phyloP scores from a whole-genome alignment of 2,113 vertebrate species.

The Corynorhinus townsendii region DNA sequence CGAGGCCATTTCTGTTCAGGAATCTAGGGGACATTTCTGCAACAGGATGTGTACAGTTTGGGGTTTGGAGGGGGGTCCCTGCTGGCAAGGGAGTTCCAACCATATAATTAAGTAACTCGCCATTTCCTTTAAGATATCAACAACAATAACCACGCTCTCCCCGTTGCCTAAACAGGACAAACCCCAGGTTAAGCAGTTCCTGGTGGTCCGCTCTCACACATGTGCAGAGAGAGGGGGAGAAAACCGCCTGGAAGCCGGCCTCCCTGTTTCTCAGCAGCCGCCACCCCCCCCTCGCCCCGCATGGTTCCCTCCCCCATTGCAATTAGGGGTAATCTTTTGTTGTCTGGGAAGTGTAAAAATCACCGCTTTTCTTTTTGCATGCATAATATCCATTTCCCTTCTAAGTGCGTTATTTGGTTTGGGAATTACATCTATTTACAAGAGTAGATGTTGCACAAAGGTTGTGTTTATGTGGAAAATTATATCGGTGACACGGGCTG shows the following conservation, averaged over 20 bases:
- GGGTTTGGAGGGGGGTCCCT: slow-evolving; percentile 60
- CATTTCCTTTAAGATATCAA: slow-evolving; percentile 79
- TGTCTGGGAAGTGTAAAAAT: slow-evolving; percentile 77
- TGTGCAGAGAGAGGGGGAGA: slow-evolving; percentile 47
- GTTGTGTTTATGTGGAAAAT: slow-evolving; percentile 86
- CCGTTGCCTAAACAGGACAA: slow-evolving; percentile 78
- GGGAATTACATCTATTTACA: slow-evolving; percentile 86
- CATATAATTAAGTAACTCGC: slow-evolving; percentile 68
- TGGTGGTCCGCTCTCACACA: slow-evolving; percentile 80
- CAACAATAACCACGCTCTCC: slow-evolving; percentile 75
- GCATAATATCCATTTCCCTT: slow-evolving; percentile 80
- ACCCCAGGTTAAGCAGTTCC: slow-evolving; percentile 80
- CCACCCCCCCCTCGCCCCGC: background rate
- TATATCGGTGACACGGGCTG: slow-evolving; percentile 84
- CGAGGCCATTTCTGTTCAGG: background rate
- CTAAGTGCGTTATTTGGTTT: slow-evolving; percentile 83
- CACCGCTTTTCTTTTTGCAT: slow-evolving; percentile 73
- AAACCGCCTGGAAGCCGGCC: slow-evolving; percentile 56
- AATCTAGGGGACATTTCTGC: background rate
- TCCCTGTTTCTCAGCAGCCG: slow-evolving; percentile 64
- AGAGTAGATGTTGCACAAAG: slow-evolving; percentile 84
- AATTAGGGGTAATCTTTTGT: slow-evolving; percentile 79
- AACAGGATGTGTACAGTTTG: slow-evolving; percentile 64
- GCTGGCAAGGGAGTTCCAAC: slow-evolving; percentile 70
- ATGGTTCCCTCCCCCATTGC: background rate